Evolutionary conservation across 2,888 invertebrate genomes (phyloP), one percentile per base, ranked within the genome.

Genomic region (Ptychoptera contaminata): DNA sequence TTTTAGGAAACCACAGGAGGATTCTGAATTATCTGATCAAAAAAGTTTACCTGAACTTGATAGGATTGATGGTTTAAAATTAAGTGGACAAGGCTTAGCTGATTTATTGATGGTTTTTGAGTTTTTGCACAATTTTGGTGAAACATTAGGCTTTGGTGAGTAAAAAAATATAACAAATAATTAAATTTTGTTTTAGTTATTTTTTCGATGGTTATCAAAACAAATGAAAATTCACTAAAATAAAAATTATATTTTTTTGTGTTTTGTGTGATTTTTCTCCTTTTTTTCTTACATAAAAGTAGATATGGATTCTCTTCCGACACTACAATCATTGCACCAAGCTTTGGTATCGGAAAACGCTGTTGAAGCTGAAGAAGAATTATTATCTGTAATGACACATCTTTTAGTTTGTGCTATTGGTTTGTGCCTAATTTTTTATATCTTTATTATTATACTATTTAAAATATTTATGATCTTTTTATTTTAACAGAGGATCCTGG

Each of bases 61-160:
- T 45, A 72, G 92, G 51, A 78, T 96, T 53, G 77, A 82, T 0
- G 86, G 86, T 2, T 69, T 88, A 45, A 77, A 79, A 57, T 67
- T 97, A 43, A 73, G 85, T 1, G 92, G 91, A 0, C 80, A 85
- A 58, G 92, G 93, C 1, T 88, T 93, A 70, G 84, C 88, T 1
- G 88, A 96, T 64, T 72, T 86, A 37, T 70, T 97, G 16, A 94
- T 96, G 82, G 84, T 91, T n/a, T 85, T 86, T 58, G 96, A 97
- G 69, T 97, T 97, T 62, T 71, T 96, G 52, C 86, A 93, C 57
- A 96, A 93, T 68, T 97, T 97, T 60, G 91, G 90, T 42, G 88
- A 90, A 64, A 90, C 91, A 0, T 71, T 97, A 2, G 93, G 92
- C 44, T 91, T 96, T 57, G 87, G 87, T 88, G 58, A 74, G 79